phyloP scores from a whole-genome alignment of 2,797 vertebrate species.

The Amazona ochrocephala region DNA sequence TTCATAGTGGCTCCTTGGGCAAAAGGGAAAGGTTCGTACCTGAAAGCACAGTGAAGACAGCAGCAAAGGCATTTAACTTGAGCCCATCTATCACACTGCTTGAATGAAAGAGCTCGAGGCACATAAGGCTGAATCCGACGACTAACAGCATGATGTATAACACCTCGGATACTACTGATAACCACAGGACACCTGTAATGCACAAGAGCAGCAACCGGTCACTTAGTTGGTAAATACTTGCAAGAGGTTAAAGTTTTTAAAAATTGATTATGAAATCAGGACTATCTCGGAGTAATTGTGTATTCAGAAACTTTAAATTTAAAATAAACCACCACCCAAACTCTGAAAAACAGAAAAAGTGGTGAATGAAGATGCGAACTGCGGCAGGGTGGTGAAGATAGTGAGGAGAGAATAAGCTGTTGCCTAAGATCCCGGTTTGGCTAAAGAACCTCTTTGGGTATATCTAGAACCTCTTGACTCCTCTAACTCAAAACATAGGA shows the following conservation, averaged over 20 bases:
- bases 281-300: neutral
- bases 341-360: neutral
- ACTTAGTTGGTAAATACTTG: neutral
- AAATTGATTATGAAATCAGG: neutral
- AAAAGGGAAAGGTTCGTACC: constrained; percentile 76
- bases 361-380: neutral
- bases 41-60: constrained; percentile 96
- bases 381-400: neutral
- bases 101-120: constrained; percentile 95
- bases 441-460: neutral
- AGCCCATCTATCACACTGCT: constrained; percentile 95
- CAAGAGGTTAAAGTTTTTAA: neutral
- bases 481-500: neutral
- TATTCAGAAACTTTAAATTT: neutral
- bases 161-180: constrained; percentile 94
- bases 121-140: constrained; percentile 97
- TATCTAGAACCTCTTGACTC: neutral
- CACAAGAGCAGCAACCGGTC: constrained; percentile 9
- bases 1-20: neutral
- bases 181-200: constrained; percentile 91
- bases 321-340: neutral
- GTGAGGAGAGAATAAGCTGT: neutral
- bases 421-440: neutral
- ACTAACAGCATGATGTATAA: constrained; percentile 95
- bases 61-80: constrained; percentile 96